Base-by-base conservation (phyloP, 2,888 invertebrate species). In the Andrena camellia region DNA sequence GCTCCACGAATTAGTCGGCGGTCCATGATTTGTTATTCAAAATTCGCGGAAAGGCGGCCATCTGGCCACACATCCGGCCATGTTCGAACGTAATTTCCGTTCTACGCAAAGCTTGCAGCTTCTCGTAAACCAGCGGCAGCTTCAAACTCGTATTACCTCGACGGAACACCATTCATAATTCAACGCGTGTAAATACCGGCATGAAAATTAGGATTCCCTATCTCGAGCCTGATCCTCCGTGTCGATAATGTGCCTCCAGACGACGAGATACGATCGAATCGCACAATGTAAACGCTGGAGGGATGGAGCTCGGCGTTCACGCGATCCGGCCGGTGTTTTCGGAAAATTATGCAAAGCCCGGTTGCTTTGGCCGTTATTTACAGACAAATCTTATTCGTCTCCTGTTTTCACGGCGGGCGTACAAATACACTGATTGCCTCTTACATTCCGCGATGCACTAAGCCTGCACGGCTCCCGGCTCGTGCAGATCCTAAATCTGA, bases 1-100 rank as follows among this genome's bases (percentile, higher is more conserved):
- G 78, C 63, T 73, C 23, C 50, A 52, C 77, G 81, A 87, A 87
- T 87, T 87, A 88, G 86, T 84, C 75, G 75, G 76, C 80, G 82
- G 82, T 70, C 77, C 78, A 73, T 87, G 90, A 90, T 90, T 90
- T 90, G 89, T 88, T 88, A 90, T 90, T 90, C 90, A 90, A 90
- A 90, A 90, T 90, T 90, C 87, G 84, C 85, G 84, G 86, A 84
- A 86, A 89, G 87, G 86, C 83, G 83, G 73, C 74, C 85, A 75
- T 71, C 76, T 78, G 71, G 78, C 76, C 83, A 72, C 79, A 73
- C 70, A 79, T 87, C 88, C 87, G 86, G 88, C 85, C 79, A 60
- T 75, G 83, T 83, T 87, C 86, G 83, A 85, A 87, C 82, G 77
- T 86, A 88, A 88, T 88, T 87, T 84, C 89, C 80, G 83, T 74